Evolutionary conservation across 2,113 vertebrate genomes (phyloP).

Genomic region (Cisticola juncidis): DNA sequence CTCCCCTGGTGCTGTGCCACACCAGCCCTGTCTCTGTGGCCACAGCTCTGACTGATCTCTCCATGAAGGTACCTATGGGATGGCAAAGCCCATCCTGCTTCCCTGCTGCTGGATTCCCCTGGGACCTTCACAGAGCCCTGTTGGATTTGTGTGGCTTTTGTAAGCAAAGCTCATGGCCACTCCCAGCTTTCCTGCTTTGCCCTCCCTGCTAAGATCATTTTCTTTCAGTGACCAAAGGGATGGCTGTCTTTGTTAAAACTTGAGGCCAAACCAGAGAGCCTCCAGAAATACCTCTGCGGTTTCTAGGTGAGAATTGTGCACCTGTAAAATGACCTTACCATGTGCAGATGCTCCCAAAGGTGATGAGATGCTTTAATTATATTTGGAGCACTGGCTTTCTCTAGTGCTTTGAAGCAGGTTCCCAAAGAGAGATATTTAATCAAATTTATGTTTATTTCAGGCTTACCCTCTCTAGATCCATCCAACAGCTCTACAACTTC

Average conservation of each 20-base stretch:
- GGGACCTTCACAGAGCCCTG: not conserved
- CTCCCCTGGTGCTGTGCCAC: not conserved
- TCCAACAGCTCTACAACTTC: constrained; percentile 80
- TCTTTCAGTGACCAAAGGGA: not conserved
- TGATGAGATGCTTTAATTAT: constrained; percentile 49
- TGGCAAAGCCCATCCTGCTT: not conserved
- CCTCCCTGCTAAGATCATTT: not conserved
- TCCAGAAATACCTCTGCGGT: not conserved
- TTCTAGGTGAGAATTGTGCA: constrained; percentile 16
- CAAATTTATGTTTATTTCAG: constrained; percentile 76
- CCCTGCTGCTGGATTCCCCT: not conserved
- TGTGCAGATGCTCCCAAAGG: constrained; percentile 27
- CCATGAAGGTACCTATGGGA: not conserved
- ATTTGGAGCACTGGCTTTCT: constrained; percentile 30
- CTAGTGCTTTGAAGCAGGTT: constrained; percentile 59
- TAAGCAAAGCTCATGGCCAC: not conserved
- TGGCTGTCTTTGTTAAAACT: not conserved
- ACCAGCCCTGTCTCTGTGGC: not conserved
- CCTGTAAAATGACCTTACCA: constrained; percentile 16
- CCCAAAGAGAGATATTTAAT: constrained; percentile 65
- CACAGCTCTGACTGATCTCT: not conserved
- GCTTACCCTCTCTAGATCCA: constrained; percentile 83
- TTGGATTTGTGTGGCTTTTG: not conserved
- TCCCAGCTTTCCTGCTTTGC: not conserved
- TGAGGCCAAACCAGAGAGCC: not conserved